These are phyloP conservation scores for Styela plicata DNA, from an alignment of 23 tunicate genomes.

Conservation along the genomic window DNA sequence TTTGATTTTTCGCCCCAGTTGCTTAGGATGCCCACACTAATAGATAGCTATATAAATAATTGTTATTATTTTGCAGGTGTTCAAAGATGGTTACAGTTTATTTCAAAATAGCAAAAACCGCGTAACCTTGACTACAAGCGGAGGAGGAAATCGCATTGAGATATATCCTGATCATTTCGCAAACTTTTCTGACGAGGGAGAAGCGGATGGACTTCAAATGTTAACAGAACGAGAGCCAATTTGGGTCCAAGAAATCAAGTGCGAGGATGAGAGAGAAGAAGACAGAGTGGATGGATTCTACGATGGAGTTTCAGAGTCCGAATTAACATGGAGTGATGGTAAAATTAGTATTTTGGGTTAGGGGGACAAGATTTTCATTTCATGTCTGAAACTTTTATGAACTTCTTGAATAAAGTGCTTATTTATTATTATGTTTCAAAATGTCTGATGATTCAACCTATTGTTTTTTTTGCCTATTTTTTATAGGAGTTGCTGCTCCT, in stretches of 20 bases:
- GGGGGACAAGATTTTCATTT: too few species aligned
- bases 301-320: constrained; percentile 2
- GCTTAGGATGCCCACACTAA: too few species aligned
- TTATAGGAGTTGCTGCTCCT: too few species aligned
- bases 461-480: too few species aligned
- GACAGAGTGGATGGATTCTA: constrained; percentile 17
- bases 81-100: constrained; percentile 66
- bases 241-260: constrained; percentile 79
- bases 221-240: constrained; percentile 56
- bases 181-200: neutral
- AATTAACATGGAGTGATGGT: constrained; percentile 28
- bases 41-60: too few species aligned
- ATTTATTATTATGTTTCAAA: too few species aligned
- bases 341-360: neutral
- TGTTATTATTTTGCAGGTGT: constrained; percentile 24
- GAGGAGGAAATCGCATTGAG: neutral
- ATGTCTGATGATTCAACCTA: too few species aligned
- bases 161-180: constrained; percentile 33
- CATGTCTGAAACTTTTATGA: neutral
- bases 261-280: constrained; percentile 34
- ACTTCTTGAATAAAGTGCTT: neutral
- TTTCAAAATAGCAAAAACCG: constrained; percentile 34
- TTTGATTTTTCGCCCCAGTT: too few species aligned
- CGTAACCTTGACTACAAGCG: neutral
- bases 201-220: neutral